Percentiles rank a stretch among this genome's conserved stretches.
Evolutionary conservation across 35 echinoderm and acorn worm genomes (phyloP).

Genomic region (Lytechinus variegatus): DNA sequence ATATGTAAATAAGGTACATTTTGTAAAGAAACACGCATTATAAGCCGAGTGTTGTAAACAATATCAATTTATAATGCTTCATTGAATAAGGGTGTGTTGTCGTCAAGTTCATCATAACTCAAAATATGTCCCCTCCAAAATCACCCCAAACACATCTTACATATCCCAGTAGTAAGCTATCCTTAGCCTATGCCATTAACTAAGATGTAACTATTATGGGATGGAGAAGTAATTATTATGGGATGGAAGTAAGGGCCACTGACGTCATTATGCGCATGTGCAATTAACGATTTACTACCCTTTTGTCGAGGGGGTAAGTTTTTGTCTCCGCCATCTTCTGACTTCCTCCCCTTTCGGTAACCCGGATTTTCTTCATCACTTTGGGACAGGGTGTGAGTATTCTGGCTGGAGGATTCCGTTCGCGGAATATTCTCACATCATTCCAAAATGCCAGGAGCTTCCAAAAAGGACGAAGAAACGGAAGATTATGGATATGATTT

Average conservation of each 20-base stretch:
- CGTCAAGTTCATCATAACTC: constrained; percentile 10
- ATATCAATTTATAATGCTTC: constrained; percentile 26
- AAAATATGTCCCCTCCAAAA: not conserved
- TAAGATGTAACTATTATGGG: constrained; percentile 92
- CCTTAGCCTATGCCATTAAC: constrained; percentile 79
- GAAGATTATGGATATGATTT: constrained; percentile 55
- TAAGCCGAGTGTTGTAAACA: constrained; percentile 53
- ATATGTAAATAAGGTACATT: constrained; percentile 46
- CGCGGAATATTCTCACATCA: not conserved
- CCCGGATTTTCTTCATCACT: constrained; percentile 35
- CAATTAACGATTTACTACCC: constrained; percentile 92
- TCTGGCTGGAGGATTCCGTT: constrained; percentile 20
- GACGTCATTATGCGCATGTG: constrained; percentile 97
- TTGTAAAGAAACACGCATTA: constrained; percentile 26
- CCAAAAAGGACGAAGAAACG: constrained; percentile 46
- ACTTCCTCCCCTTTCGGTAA: constrained; percentile 69
- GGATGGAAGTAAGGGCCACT: constrained; percentile 87
- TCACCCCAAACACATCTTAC: not conserved
- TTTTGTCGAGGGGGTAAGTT: constrained; percentile 99
- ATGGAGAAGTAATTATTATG: constrained; percentile 95
- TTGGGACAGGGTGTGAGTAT: not conserved
- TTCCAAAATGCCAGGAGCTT: constrained; percentile 41
- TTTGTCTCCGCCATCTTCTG: constrained; percentile 91
- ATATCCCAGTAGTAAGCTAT: constrained; percentile 15
- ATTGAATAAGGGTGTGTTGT: constrained; percentile 6